Evolutionary conservation across 2,888 invertebrate genomes (phyloP).

Genomic region (Cerceris rybyensis): DNA sequence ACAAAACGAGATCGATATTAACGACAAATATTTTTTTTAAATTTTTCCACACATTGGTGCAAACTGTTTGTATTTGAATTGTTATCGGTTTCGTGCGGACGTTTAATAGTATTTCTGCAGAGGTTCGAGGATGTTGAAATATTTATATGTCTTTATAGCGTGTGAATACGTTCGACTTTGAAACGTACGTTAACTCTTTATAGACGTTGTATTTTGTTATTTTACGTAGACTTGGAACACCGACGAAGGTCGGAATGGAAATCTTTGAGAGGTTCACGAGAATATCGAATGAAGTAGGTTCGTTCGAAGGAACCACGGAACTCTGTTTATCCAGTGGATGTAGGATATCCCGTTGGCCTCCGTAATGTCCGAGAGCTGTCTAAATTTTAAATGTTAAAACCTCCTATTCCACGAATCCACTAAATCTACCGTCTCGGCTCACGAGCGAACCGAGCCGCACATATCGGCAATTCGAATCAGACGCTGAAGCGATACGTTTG

Average conservation of each 20-base stretch:
- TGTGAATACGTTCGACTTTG: too few relatives aligned
- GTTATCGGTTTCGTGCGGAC: background rate
- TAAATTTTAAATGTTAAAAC: conserved; percentile 65
- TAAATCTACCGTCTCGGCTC: conserved; percentile 40
- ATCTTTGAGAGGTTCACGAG: conserved; percentile 45
- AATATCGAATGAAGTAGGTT: conserved; percentile 56
- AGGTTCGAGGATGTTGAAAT: too few relatives aligned
- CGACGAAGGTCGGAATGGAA: conserved; percentile 35
- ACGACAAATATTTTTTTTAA: background rate
- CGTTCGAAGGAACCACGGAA: conserved; percentile 22
- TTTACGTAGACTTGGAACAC: conserved; percentile 26
- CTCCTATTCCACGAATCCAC: conserved; percentile 26
- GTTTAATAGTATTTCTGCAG: too few relatives aligned
- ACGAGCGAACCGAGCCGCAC: conserved; percentile 11
- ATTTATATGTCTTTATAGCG: too few relatives aligned
- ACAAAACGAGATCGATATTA: conserved; percentile 12
- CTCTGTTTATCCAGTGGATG: conserved; percentile 53
- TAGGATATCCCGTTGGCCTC: conserved; percentile 32
- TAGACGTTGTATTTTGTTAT: conserved; percentile 17
- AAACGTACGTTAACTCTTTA: background rate
- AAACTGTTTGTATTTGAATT: background rate
- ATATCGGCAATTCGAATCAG: conserved; percentile 39
- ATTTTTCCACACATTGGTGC: background rate
- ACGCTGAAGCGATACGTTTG: conserved; percentile 27
- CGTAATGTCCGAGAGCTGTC: conserved; percentile 50